Conservation (phyloP, 35 echinoderm and acorn worm species). For the Eucidaris tribuloides region DNA sequence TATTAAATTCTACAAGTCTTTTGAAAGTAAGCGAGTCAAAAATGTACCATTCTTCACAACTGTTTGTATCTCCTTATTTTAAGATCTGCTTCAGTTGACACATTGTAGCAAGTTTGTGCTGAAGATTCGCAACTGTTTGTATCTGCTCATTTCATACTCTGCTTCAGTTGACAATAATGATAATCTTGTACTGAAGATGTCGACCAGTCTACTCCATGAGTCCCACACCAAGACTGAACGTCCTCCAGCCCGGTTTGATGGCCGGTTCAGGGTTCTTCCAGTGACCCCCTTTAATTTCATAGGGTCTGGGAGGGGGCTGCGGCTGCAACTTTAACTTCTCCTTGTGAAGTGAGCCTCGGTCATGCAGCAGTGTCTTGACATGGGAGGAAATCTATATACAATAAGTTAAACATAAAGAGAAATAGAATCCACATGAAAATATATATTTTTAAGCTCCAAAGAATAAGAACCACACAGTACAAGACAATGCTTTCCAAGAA, state of each 20-base stretch:
- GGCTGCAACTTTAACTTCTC: slow-evolving; percentile 53
- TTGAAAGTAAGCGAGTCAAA: no score
- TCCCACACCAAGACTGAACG: slow-evolving; percentile 59
- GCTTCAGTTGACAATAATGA: no score
- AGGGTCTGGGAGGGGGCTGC: slow-evolving; percentile 53
- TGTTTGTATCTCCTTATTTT: no score
- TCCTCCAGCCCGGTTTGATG: slow-evolving; percentile 67
- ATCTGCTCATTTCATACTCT: no score
- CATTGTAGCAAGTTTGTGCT: no score
- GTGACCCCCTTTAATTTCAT: slow-evolving; percentile 64
- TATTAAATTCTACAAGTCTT: no score
- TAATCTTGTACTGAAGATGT: no score
- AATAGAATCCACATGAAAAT: no score
- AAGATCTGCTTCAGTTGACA: no score
- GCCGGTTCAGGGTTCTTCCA: slow-evolving; percentile 49
- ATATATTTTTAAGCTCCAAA: not conserved
- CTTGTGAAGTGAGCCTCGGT: slow-evolving; percentile 45
- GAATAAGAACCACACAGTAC: not conserved
- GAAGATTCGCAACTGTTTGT: no score
- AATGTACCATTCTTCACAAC: no score
- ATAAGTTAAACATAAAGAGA: no score
- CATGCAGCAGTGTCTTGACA: slow-evolving; percentile 72
- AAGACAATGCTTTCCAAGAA: not conserved
- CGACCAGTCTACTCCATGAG: slow-evolving; percentile 41
- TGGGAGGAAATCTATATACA: slow-evolving; percentile 66